Conservation (phyloP, 2,113 vertebrate genomes). For the Camelus dromedarius region DNA sequence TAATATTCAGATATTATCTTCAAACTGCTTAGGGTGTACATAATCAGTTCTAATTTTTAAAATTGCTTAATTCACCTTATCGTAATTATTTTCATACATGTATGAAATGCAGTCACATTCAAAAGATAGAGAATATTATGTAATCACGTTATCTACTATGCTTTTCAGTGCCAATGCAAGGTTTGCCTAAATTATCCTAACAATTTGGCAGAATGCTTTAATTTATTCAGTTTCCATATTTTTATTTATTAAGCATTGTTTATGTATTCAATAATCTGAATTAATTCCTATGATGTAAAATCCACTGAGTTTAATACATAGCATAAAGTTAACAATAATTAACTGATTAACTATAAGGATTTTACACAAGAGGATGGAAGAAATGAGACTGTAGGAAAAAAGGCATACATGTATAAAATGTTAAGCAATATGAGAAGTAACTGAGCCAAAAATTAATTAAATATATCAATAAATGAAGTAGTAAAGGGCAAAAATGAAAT, state of each 20-base stretch:
- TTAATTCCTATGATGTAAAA: background rate
- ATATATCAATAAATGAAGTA: background rate
- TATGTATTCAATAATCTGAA: background rate
- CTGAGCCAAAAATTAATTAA: background rate
- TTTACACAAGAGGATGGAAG: background rate
- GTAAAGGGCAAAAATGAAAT: background rate
- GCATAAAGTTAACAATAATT: background rate
- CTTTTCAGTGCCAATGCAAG: background rate
- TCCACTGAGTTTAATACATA: background rate
- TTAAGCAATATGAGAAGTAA: background rate
- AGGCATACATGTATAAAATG: background rate
- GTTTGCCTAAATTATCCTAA: background rate
- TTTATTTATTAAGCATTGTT: background rate
- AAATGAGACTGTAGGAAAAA: background rate
- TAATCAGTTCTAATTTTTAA: conserved; percentile 21
- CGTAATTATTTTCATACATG: background rate
- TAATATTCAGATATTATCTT: background rate
- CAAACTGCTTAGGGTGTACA: background rate
- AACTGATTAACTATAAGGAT: background rate
- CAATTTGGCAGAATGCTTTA: background rate
- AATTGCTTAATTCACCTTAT: background rate
- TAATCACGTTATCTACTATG: background rate
- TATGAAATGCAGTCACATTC: background rate
- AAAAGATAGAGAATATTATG: background rate
- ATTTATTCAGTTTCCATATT: background rate